Base-by-base conservation (phyloP, 2,113 vertebrate genomes). In the Merops nubicus region DNA sequence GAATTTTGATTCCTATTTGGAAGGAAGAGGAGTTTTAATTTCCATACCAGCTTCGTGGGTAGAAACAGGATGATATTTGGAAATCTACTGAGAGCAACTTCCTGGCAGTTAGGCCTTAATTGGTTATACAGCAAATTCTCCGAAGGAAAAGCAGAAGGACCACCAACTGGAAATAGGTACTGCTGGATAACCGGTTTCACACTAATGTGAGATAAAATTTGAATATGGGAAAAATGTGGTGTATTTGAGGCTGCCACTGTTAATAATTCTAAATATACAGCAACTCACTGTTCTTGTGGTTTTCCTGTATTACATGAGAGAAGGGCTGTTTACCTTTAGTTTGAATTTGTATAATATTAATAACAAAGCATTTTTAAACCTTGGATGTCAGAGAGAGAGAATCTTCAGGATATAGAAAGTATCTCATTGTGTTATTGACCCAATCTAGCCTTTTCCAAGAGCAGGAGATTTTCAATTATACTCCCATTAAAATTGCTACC, bases 71-170 rank as follows among this genome's bases (percentile, higher is more conserved):
- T 80, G 70, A 28, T 92, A 40, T 48, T 88, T 93, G 75, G 48
- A 69, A 70, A 63, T 93, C 85, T 77, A 22, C 45, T 34, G 91
- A 91, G 75, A 86, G n/a, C 63, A 83, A 8, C 88, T 80, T 77
- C 76, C 70, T 85, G 70, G 80, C 59, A 77, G 76, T 97, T 94
- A 94, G 70, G 22, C 90, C 65, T 91, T 93, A 94, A 88, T 69
- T 76, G 82, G 82, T 91, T 91, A 65, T 65, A 53, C 6, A 85
- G 75, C 40, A 42, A 45, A 95, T 92, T 82, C 74, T 75, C 92
- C 51, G 25, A 84, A 85, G 90, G 57, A 83, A 47, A 40, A 63
- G 74, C 62, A 69, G 57, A 76, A 76, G 53, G 85, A 40, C 42
- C 75, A 77, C 47, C 34, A 51, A 67, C 33, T 85, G 50, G 53